Evolutionary conservation across 2,888 invertebrate species (phyloP).

Genomic region (Hydriomena furcata): DNA sequence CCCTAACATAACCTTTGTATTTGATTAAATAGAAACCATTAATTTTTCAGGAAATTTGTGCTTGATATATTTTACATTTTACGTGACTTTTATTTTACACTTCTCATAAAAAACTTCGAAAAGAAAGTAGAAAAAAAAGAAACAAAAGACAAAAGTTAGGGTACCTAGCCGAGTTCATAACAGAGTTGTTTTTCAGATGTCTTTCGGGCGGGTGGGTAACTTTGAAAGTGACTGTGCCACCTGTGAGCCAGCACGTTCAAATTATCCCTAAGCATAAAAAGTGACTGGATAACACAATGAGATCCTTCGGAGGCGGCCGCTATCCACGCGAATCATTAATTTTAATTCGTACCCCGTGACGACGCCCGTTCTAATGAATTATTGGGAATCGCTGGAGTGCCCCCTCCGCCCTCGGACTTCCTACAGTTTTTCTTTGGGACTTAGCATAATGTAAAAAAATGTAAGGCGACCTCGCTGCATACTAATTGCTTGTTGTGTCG

Average conservation of each 20-base stretch:
- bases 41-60: constrained; percentile 8
- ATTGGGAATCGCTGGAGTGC: constrained; percentile 77
- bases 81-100: not conserved
- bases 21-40: constrained; percentile 27
- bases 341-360: constrained; percentile 81
- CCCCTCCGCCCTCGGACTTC: constrained; percentile 62
- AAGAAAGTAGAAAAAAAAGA: no score
- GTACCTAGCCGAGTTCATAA: not conserved
- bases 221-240: constrained; percentile 66
- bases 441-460: constrained; percentile 83
- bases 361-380: constrained; percentile 79
- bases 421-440: constrained; percentile 75
- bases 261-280: constrained; percentile 75
- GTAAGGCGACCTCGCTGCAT: constrained; percentile 74
- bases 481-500: constrained; percentile 81
- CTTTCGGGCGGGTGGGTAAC: constrained; percentile 52
- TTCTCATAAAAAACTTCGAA: not conserved
- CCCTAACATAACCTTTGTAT: constrained; percentile 21
- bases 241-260: constrained; percentile 67
- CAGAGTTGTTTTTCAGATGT: constrained; percentile 39
- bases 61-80: not conserved
- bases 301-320: constrained; percentile 66
- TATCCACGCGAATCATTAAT: constrained; percentile 81
- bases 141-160: not conserved
- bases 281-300: constrained; percentile 72